A percentile compares a stretch with the other conserved stretches of the same genome.
Evolutionary conservation across 2,888 invertebrate species (phyloP).

Genomic region (Perdita meconis): DNA sequence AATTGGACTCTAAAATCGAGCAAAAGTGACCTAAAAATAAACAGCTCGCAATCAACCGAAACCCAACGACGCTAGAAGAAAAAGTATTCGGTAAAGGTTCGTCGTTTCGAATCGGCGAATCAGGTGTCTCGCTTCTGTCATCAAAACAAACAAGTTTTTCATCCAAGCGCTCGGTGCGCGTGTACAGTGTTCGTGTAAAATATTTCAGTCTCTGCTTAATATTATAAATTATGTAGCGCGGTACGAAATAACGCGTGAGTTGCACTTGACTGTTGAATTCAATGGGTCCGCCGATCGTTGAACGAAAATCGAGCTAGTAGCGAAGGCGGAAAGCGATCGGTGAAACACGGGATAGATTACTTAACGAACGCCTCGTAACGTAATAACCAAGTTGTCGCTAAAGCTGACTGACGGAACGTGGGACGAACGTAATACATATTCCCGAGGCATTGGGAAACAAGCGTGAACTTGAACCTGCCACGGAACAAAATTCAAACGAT

Average conservation of each 20-base stretch:
- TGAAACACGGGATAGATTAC: slow-evolving; percentile 52
- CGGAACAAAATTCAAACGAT: not conserved
- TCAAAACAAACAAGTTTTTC: slow-evolving; percentile 72
- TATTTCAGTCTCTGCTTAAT: slow-evolving; percentile 3
- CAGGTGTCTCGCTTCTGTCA: slow-evolving; percentile 6
- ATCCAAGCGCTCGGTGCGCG: slow-evolving; percentile 16
- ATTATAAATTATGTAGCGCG: not conserved
- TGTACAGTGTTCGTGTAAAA: slow-evolving; percentile 8
- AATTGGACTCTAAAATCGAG: not conserved
- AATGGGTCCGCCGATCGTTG: not conserved
- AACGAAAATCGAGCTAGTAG: not conserved
- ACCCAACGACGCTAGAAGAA: not conserved
- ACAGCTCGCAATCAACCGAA: not conserved
- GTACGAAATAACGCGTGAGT: not conserved
- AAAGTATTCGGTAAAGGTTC: slow-evolving; percentile 37
- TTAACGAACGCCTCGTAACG: slow-evolving; percentile 63
- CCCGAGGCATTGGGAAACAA: slow-evolving; percentile 23
- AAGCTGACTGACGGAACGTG: slow-evolving; percentile 31
- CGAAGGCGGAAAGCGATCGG: slow-evolving; percentile 44
- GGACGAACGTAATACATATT: slow-evolving; percentile 37
- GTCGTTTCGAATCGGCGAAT: slow-evolving; percentile 6
- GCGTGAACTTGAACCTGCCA: not conserved
- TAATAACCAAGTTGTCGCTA: slow-evolving; percentile 51
- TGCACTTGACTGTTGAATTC: not conserved
- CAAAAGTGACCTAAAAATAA: not conserved